phyloP scores from a whole-genome alignment of 2,888 invertebrate genomes.

The Ernsta delagoae region DNA sequence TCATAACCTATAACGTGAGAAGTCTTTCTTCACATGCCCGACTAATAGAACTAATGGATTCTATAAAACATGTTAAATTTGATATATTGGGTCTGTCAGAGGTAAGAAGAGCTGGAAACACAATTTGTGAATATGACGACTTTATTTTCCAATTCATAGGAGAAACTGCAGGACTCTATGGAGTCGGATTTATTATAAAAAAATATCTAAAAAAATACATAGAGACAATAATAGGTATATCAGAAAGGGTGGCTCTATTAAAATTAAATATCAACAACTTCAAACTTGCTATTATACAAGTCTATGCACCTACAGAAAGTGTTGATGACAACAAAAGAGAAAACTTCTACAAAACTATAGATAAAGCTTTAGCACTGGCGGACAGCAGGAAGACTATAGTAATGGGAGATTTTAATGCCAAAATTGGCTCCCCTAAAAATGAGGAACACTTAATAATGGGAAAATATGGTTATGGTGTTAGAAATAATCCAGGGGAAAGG shows the following conservation, averaged over 20 bases:
- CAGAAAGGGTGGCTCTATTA: neutral
- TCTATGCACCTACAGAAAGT: neutral
- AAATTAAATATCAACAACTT: neutral
- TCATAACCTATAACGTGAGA: neutral
- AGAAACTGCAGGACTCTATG: neutral
- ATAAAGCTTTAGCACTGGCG: constrained; percentile 31
- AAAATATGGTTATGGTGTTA: constrained; percentile 32
- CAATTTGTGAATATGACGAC: neutral
- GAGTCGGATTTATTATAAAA: constrained; percentile 1
- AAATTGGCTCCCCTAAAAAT: constrained; percentile 35
- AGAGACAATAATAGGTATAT: neutral
- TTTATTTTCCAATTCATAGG: neutral
- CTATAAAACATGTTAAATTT: neutral
- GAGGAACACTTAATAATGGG: constrained; percentile 8
- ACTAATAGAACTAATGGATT: neutral
- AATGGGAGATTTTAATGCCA: constrained; percentile 35
- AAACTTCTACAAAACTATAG: neutral
- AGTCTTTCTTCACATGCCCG: neutral
- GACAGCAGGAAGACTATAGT: constrained; percentile 13
- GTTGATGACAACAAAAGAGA: neutral
- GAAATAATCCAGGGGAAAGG: constrained; percentile 35
- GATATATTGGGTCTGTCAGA: neutral
- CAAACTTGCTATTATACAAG: neutral
- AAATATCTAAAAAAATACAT: neutral
- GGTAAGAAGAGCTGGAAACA: neutral